Evolutionary conservation across 2,797 vertebrate species (phyloP), one percentile per base, ranked within the genome.

Genomic region (Neomorphus geoffroyi): DNA sequence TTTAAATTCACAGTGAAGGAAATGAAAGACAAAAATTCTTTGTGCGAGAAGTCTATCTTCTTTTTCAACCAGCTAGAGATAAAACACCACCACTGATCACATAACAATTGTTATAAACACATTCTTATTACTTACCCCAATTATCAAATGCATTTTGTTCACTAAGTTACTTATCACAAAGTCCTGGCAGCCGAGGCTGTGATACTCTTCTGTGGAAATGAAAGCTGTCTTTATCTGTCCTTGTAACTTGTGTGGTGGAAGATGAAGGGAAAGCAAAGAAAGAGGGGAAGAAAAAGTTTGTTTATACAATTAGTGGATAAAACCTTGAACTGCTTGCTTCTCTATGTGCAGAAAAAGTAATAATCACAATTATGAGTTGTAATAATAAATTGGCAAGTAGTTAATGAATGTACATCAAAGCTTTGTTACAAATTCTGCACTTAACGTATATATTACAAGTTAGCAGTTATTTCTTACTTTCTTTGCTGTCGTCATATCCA

Each of bases 211-310:
- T 13, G 98, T 98, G 64, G 98, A 98, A 96, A 98, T 98, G 96
- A 99, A 99, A 93, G 97, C 97, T 60, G 98, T 98, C 93, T 98
- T 98, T 86, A 99, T 98, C 79, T 98, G 96, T 66, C 97, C 97
- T 98, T 99, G 98, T 77, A 99, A 97, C 99, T 99, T 96, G 89
- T 28, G 79, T 26, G 30, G 65, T 62, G 7, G 46, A 61, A 58
- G 23, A 75, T 30, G 17, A 64, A 65, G 32, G 41, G 26, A 53
- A 82, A 27, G 23, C 4, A 77, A 77, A 51, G 19, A 90, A 58
- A 79, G 3, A 1, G 32, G 7, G 28, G 82, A 91, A n/a, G 37
- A 70, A 83, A 93, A 51, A 7, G 70, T 7, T 18, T 51, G 19
- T 50, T 92, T 32, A 64, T 22, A 78, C 9, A 28, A 57, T 5